Conservation (phyloP, 1,140 invertebrate species). For the Papilio polyxenes region DNA sequence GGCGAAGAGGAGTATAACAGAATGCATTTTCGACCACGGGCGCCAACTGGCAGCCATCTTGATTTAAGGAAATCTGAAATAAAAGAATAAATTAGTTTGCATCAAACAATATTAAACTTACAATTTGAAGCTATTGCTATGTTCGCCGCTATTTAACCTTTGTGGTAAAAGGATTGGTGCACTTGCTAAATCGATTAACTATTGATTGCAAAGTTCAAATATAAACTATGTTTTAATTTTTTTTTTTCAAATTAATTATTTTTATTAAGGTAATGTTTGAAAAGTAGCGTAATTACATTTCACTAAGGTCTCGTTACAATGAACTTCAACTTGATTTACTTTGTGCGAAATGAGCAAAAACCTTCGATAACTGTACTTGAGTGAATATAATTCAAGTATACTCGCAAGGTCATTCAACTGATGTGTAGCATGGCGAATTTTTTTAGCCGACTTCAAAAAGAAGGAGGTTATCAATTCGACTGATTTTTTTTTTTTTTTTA, state of each 20-base stretch:
- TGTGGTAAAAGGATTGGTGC: background rate
- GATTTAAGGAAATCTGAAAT: slow-evolving; percentile 6
- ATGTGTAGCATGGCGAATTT: background rate
- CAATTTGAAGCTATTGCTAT: background rate
- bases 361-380: background rate
- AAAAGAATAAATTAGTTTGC: slow-evolving; percentile 22
- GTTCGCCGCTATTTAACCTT: background rate
- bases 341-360: background rate
- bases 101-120: background rate
- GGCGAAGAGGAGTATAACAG: background rate
- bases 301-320: background rate
- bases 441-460: no score
- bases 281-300: background rate
- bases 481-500: no score
- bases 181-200: slow-evolving; percentile 1
- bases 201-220: background rate
- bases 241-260: no score
- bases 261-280: background rate
- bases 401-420: background rate
- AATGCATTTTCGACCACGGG: slow-evolving; percentile 3
- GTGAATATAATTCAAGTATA: background rate
- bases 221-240: no score
- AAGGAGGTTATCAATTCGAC: no score
- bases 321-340: background rate
- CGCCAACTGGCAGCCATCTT: slow-evolving; percentile 21